Evolutionary conservation across 2,797 vertebrate genomes (phyloP), one percentile per base, ranked within the genome.

Genomic region (Natrix natrix): DNA sequence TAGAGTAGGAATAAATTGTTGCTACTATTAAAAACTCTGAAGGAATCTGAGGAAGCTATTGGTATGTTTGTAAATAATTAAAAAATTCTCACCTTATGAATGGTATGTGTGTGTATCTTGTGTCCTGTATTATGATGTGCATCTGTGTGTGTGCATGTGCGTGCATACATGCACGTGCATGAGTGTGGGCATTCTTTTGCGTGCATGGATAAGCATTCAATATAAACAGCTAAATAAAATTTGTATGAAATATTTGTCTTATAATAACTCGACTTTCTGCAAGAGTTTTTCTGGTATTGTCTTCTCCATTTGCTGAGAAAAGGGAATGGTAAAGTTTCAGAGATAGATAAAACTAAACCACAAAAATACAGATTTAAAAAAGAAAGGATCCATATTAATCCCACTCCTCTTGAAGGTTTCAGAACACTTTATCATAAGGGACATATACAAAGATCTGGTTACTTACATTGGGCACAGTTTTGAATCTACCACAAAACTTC

Each of bases 401-500:
- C 0, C 91, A 93, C 5, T 17, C 37, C 69, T 91, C 69, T 69
- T 89, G 55, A 88, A 95, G 93, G 91, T 6, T 16, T 93, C 90
- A 95, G 90, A 16, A 93, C 92, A 87, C 89, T 90, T 94, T 37
- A 86, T 92, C 43, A 78, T 48, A 52, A 94, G 93, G 86, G 93
- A 28, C 4, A 90, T 91, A 24, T 93, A 28, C 17, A 91, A 91
- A 94, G 24, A 90, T 28, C 92, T 52, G 78, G 54, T 48, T 95
- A 95, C 54, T 88, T 96, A 93, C 91, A 69, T 52, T 83, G 93
- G 10, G 69, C 13, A 88, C 69, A 2, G 86, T 57, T 87, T 37
- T 90, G 93, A 95, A 94, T 17, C 92, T 4, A 95, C 55, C 57
- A 55, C 90, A 94, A 95, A 94, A 22, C 11, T 60, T 96, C 48